Base-by-base conservation (phyloP, 2,888 invertebrate genomes). In the Cerceris rybyensis region DNA sequence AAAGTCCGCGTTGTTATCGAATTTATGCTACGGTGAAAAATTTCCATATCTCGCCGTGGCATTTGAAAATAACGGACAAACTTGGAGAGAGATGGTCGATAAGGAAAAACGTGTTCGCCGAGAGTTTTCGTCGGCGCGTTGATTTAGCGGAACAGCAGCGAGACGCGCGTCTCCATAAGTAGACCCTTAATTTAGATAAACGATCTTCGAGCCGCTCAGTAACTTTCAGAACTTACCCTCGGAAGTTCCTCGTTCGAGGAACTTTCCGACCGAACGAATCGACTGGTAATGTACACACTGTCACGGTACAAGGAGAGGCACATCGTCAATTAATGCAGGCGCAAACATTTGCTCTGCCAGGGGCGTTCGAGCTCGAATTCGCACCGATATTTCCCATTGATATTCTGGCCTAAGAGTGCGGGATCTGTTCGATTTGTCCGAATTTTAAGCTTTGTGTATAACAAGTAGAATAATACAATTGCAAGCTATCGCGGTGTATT, bases 111-210 rank as follows among this genome's bases (percentile, higher is more conserved):
- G 16, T 28, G 64, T 55, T 50, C 52, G 66, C 39, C 43, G 59
- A 60, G n/a, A 42, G 46, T 67, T n/a, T 46, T 28, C n/a, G 16
- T 55, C 41, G 72, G 55, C 7, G 60, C 68, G 68, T 55, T 74
- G 63, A 69, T 74, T 74, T 74, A 49, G 50, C 39, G 69, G 68
- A 68, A 60, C 55, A 46, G 46, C 16, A 41, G 16, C 59, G 14
- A 42, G 46, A 52, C 43, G 57, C 39, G 63, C 49, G 43, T 41
- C 67, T 46, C n/a, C 54, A 8, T 49, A 57, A 43, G 17, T 28
- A 52, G 63, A 59, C 54, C 65, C 76, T 71, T 71, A 76, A 80
- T 80, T 81, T 71, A 75, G 81, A 75, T 68, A 68, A 71, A 69
- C 76, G 58, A 65, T 68, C 81, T 66, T 60, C 7, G 7, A 61